Base-by-base conservation (phyloP, 1,140 invertebrate genomes). In the Drosophila setifemur region DNA sequence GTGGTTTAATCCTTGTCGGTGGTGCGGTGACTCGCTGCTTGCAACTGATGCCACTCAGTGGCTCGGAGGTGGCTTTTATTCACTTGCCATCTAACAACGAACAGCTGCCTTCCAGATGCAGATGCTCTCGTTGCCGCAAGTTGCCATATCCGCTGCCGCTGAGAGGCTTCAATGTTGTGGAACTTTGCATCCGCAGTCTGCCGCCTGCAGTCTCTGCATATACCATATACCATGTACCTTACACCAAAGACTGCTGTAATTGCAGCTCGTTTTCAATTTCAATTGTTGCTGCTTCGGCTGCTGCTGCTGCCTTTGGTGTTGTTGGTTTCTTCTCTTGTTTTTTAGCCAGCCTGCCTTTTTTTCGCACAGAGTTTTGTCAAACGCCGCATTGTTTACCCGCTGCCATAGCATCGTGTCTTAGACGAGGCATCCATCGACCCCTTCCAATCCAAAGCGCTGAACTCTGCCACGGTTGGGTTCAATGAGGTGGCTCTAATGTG, bases 31-130 rank as follows among this genome's bases (percentile, higher is more conserved):
- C 67, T 78, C 43, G 55, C 67, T 63, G 52, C 72, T 67, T 88
- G 70, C 81, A 79, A 89, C 86, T 89, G 86, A 89, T 89, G 86
- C 76, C 70, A 75, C 61, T 55, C 45, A 40, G 37, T 70, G 44
- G 52, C 61, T 39, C 48, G 35, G 48, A 44, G 42, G 49, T 60
- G 58, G 53, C 86, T 89, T 89, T 89, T 89, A 89, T 89, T 83
- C 79, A 73, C 58, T 83, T 78, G 78, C 69, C 68, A 48, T 66
- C 45, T 63, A 19, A 55, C 50, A 3, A 44, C 31, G 35, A 52
- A 52, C 72, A 40, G 47, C 61, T 54, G 45, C 48, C 28, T 12
- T 44, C 52, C 73, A 68, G 74, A 71, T 67, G 74, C 79, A 86
- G 79, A 85, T 85, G 79, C 79, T 85, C 79, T 79, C 61, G 78